Percentiles rank a stretch among this genome's conserved stretches.
Conservation (phyloP, 2,888 invertebrate genomes). For the Agonopterix subpropinquella region DNA sequence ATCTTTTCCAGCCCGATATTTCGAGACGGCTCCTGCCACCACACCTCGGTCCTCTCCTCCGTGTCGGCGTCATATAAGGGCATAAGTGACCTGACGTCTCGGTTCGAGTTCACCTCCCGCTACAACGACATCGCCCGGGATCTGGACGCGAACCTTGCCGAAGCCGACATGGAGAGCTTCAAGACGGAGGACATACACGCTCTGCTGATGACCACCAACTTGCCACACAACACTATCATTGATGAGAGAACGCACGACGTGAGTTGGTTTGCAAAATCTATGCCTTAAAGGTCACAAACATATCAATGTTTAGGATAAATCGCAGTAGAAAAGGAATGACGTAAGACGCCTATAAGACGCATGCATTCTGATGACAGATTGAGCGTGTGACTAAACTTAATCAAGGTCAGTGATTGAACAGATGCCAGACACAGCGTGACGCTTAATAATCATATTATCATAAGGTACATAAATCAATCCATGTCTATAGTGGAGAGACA, state of each 20-base stretch:
- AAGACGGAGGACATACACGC: constrained; percentile 93
- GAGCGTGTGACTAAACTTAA: no score
- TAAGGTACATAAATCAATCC: no score
- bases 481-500: no score
- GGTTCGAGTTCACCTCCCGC: constrained; percentile 76
- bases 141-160: constrained; percentile 94
- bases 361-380: no score
- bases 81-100: constrained; percentile 74
- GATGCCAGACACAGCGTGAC: no score
- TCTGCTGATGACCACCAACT: constrained; percentile 82
- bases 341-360: no score
- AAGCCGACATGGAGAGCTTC: constrained; percentile 97
- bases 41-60: constrained; percentile 87
- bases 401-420: no score
- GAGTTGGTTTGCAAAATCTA: constrained; percentile 29
- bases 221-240: constrained; percentile 79
- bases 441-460: no score
- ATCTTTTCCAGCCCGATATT: constrained; percentile 77
- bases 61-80: constrained; percentile 88
- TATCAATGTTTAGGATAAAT: no score
- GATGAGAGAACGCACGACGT: constrained; percentile 70
- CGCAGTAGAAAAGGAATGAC: no score
- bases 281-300: no score
- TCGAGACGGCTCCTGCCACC: constrained; percentile 87
- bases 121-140: constrained; percentile 92